Conservation (phyloP, 2,888 invertebrate genomes). For the Copidosoma aretas region DNA sequence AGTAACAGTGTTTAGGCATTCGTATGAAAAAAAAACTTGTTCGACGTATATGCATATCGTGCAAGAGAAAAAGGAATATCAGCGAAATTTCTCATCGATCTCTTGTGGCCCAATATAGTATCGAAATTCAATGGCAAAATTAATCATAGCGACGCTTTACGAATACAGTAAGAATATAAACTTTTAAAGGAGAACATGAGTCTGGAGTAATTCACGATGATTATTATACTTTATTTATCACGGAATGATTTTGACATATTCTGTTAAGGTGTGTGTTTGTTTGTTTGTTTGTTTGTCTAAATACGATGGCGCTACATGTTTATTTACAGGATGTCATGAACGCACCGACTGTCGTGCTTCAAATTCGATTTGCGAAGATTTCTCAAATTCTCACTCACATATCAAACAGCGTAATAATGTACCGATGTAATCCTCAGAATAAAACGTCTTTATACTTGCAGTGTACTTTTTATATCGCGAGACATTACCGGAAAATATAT, state of each 20-base stretch:
- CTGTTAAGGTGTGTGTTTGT: conserved; percentile 12
- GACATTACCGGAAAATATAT: too few relatives aligned
- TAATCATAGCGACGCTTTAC: conserved; percentile 32
- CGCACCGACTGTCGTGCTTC: conserved; percentile 30
- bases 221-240: conserved; percentile 7
- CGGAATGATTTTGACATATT: conserved; percentile 7
- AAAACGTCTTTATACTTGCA: conserved; percentile 29
- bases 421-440: conserved; percentile 39
- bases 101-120: conserved; percentile 1
- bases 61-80: conserved; percentile 23
- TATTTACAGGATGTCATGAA: conserved; percentile 28
- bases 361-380: conserved; percentile 33
- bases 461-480: background rate
- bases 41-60: conserved; percentile 36
- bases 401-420: conserved; percentile 42
- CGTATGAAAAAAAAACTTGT: conserved; percentile 17
- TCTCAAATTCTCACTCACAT: conserved; percentile 37
- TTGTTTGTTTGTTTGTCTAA: conserved; percentile 8
- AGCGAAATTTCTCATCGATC: conserved; percentile 33
- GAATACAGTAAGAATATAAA: conserved; percentile 7
- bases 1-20: conserved; percentile 36
- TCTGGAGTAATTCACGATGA: conserved; percentile 5
- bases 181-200: background rate
- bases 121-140: conserved; percentile 10
- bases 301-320: conserved; percentile 19